phyloP scores from a whole-genome alignment of 2,113 vertebrate genomes.

The Okapia johnstoni region DNA sequence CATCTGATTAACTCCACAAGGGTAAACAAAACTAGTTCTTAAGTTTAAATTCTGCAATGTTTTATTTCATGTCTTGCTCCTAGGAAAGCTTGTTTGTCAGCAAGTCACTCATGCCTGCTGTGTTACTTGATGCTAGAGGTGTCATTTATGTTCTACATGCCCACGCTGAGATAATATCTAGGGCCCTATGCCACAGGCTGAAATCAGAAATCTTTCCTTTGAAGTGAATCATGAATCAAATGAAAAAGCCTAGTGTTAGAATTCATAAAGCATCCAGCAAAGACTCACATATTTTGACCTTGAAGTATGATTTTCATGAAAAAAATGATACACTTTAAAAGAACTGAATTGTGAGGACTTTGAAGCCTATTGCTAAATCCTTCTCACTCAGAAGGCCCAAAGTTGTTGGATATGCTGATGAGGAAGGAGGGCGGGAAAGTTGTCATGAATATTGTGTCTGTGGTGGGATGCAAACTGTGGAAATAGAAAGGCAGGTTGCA shows the following conservation, averaged over 20 bases:
- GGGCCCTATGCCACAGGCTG: conserved; percentile 36
- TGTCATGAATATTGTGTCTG: background rate
- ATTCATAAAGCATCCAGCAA: conserved; percentile 29
- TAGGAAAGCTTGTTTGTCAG: background rate
- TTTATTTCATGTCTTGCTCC: background rate
- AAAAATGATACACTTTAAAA: background rate
- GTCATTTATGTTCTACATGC: background rate
- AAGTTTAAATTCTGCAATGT: background rate
- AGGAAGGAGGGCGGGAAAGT: background rate
- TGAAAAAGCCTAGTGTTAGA: conserved; percentile 43
- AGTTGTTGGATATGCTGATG: background rate
- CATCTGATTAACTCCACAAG: background rate
- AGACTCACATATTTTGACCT: background rate
- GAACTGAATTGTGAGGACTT: background rate
- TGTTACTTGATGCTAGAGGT: background rate
- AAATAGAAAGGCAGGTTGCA: background rate
- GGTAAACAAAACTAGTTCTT: background rate
- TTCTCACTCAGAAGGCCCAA: background rate
- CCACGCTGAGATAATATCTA: conserved; percentile 1
- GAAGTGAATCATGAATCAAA: conserved; percentile 20
- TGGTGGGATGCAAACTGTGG: background rate
- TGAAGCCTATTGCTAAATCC: background rate
- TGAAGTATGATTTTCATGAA: background rate
- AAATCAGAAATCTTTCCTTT: conserved; percentile 58
- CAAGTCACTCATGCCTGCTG: background rate